Evolutionary conservation across 2,113 vertebrate species (phyloP).

Genomic region (Tragelaphus strepsiceros): DNA sequence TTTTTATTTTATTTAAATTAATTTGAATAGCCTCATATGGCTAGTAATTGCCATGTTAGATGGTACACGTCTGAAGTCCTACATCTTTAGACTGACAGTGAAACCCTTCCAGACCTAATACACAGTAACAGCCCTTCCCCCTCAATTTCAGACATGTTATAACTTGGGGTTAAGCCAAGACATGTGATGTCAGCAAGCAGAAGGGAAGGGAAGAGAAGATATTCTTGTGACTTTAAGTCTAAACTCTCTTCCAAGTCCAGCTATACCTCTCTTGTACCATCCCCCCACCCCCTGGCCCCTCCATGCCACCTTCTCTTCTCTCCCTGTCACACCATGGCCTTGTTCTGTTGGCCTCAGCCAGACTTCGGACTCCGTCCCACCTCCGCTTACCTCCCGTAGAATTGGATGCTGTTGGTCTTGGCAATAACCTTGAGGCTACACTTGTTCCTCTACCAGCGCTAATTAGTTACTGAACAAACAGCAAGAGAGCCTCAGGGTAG

Average conservation of each 20-base stretch:
- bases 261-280: neutral
- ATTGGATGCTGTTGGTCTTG: constrained; percentile 47
- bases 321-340: neutral
- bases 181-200: neutral
- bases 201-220: neutral
- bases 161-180: neutral
- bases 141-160: neutral
- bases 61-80: neutral
- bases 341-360: neutral
- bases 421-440: constrained; percentile 41
- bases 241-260: neutral
- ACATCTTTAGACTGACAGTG: neutral
- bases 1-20: neutral
- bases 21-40: neutral
- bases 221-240: neutral
- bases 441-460: constrained; percentile 32
- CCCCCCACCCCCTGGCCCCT: too few species aligned
- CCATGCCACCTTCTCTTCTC: neutral
- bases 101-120: neutral
- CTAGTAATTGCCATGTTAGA: too few species aligned
- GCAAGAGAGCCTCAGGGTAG: constrained; percentile 35
- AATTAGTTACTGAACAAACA: constrained; percentile 63
- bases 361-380: neutral
- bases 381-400: neutral
- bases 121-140: neutral